Evolutionary conservation across 2,888 invertebrate genomes (phyloP).

Genomic region (Phania funesta): DNA sequence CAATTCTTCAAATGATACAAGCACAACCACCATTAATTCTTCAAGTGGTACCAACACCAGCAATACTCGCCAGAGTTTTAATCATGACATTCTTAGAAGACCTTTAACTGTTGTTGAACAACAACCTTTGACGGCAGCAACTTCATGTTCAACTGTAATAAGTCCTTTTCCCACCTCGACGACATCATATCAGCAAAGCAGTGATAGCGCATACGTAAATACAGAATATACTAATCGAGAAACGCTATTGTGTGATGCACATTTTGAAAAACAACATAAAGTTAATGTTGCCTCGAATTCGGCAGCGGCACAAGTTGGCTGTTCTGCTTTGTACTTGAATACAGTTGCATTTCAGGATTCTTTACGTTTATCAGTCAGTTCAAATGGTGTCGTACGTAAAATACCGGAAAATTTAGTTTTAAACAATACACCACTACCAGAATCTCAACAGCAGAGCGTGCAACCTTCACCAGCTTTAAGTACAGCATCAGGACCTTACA

Average conservation of each 20-base stretch:
- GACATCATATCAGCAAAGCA: conserved; percentile 57
- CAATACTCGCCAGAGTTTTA: conserved; percentile 60
- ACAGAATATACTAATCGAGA: conserved; percentile 79
- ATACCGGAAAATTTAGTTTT: conserved; percentile 80
- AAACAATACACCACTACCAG: conserved; percentile 75
- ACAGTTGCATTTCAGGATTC: conserved; percentile 65
- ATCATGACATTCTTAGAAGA: conserved; percentile 66
- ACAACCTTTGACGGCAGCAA: conserved; percentile 47
- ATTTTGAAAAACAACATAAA: conserved; percentile 73
- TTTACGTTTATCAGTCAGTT: conserved; percentile 72
- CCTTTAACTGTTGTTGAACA: conserved; percentile 53
- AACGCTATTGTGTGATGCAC: conserved; percentile 76
- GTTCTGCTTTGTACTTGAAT: conserved; percentile 73
- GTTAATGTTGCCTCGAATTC: conserved; percentile 28
- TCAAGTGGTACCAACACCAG: conserved; percentile 69
- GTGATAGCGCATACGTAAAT: conserved; percentile 77
- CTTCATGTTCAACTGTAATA: conserved; percentile 24
- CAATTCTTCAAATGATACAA: conserved; percentile 59
- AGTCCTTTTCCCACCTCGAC: conserved; percentile 13
- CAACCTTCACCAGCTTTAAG: conserved; percentile 85
- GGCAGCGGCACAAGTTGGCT: conserved; percentile 4
- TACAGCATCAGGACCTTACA: conserved; percentile 90
- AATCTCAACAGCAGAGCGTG: conserved; percentile 74
- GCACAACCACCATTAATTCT: conserved; percentile 74
- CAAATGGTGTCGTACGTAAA: conserved; percentile 77